Conservation (phyloP, 2,797 vertebrate genomes). For the Carcharodon carcharias region DNA sequence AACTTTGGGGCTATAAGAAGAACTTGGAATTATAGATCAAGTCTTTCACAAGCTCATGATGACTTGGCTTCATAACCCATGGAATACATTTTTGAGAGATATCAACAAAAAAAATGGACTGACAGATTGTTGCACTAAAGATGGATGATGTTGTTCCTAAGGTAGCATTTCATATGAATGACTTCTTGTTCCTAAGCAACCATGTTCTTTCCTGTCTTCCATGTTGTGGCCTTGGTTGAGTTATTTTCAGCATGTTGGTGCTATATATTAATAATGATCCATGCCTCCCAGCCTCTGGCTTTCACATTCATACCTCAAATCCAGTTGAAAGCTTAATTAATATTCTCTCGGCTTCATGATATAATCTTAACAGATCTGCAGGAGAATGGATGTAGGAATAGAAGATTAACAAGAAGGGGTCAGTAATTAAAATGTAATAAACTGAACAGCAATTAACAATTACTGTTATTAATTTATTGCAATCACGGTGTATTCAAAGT, state of each 20-base stretch:
- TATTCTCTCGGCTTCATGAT: background rate
- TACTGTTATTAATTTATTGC: conserved; percentile 27
- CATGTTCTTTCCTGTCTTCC: background rate
- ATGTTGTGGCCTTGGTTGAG: background rate
- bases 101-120: background rate
- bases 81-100: background rate
- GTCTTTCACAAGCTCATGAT: background rate
- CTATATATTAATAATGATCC: background rate
- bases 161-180: background rate
- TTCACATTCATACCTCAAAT: background rate
- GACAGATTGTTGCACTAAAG: background rate
- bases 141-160: background rate
- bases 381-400: background rate
- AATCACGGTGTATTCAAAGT: background rate
- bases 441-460: background rate
- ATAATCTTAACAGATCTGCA: background rate
- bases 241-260: conserved; percentile 12
- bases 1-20: background rate
- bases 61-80: background rate
- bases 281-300: background rate
- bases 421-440: conserved; percentile 31
- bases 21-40: background rate
- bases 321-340: conserved; percentile 9
- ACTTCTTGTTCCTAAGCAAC: background rate
- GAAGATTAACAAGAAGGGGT: conserved; percentile 30